A percentile compares a stretch with the other conserved stretches of the same genome.
Evolutionary conservation across 2,113 vertebrate genomes (phyloP).

Genomic region (Fregetta grallaria): DNA sequence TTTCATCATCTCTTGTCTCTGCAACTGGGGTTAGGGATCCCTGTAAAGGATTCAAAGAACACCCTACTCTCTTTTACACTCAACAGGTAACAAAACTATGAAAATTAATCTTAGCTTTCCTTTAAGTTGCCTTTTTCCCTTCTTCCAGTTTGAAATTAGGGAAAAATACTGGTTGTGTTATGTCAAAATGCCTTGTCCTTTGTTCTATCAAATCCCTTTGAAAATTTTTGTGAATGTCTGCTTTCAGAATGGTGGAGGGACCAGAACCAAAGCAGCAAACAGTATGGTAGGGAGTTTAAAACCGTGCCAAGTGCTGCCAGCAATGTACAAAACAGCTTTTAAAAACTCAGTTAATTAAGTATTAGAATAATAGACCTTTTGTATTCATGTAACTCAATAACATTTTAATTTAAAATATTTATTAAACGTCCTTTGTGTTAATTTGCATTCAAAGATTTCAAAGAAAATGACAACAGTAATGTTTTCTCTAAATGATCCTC

Average conservation of each 20-base stretch:
- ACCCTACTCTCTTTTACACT: background rate
- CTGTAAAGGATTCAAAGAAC: background rate
- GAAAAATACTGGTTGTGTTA: background rate
- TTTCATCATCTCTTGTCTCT: background rate
- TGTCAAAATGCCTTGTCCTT: background rate
- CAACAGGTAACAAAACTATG: background rate
- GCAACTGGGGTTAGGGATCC: background rate
- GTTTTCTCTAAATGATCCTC: conserved; percentile 19
- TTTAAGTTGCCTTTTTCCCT: background rate
- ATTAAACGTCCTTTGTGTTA: conserved; percentile 41
- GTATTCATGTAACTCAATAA: conserved; percentile 24
- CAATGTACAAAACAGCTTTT: background rate
- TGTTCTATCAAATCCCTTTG: background rate
- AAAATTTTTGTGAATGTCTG: background rate
- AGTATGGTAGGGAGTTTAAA: background rate
- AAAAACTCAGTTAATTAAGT: background rate
- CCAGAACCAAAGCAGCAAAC: background rate
- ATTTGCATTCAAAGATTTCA: conserved; percentile 27
- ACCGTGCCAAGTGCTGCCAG: background rate
- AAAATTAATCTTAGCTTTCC: background rate
- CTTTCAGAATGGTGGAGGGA: background rate
- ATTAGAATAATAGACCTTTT: conserved; percentile 38
- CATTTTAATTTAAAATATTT: conserved; percentile 55
- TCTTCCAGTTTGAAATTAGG: background rate
- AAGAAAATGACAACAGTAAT: background rate